Conservation (phyloP, 2,113 vertebrate genomes). For the Pelmatolapia mariae region DNA sequence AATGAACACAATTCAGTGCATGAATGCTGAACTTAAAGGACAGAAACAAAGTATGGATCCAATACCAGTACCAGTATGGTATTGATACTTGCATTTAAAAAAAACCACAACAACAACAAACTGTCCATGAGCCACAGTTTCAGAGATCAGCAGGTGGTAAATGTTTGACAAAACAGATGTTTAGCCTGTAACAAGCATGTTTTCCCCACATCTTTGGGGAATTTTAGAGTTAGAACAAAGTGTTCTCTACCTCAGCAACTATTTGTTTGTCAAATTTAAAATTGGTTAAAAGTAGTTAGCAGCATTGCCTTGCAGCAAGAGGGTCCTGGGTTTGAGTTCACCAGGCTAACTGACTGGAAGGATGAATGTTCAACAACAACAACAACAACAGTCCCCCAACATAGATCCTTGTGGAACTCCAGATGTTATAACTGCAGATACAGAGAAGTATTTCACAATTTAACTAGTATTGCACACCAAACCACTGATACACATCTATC, state of each 20-base stretch:
- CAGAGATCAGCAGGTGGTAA: background rate
- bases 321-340: background rate
- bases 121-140: background rate
- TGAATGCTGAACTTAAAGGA: background rate
- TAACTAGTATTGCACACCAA: background rate
- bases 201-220: background rate
- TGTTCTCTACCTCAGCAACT: background rate
- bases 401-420: background rate
- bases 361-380: background rate
- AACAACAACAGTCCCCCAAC: accelerated
- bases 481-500: background rate
- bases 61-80: background rate
- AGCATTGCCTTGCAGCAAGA: accelerated
- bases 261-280: background rate
- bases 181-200: background rate
- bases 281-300: background rate
- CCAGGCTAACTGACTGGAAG: background rate
- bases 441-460: accelerated
- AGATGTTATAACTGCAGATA: background rate
- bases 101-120: background rate
- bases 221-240: background rate
- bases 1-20: background rate
- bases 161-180: background rate
- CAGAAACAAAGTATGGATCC: background rate
- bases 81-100: background rate